A percentile compares a stretch with the other conserved stretches of the same genome.
These are phyloP conservation scores for Habrosyne pyritoides DNA, from an alignment of 2,888 invertebrate species.

Conservation along the genomic window DNA sequence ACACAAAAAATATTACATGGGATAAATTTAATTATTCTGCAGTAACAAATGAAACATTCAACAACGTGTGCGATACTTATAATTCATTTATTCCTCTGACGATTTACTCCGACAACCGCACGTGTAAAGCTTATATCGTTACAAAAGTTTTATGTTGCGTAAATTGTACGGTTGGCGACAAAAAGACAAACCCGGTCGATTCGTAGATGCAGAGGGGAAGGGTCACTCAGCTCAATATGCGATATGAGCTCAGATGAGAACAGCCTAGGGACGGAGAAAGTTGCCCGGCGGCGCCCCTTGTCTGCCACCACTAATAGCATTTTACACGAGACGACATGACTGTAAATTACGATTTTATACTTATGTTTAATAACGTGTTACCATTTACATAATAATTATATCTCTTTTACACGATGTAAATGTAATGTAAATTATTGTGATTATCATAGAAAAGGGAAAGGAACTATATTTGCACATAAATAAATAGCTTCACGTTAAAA, in stretches of 20 bases:
- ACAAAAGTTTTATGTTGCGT: background rate
- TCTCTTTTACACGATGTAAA: background rate
- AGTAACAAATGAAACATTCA: background rate
- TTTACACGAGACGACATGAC: constrained; percentile 6
- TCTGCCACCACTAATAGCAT: background rate
- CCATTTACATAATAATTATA: background rate
- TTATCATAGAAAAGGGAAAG: too few species aligned
- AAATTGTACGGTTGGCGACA: background rate
- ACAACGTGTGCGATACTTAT: background rate
- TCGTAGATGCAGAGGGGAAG: constrained; percentile 12
- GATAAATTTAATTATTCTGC: background rate
- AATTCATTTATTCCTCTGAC: background rate
- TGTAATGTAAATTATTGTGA: too few species aligned
- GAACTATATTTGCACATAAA: too few species aligned
- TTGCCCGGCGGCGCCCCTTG: background rate
- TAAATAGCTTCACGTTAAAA: too few species aligned
- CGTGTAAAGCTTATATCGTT: background rate
- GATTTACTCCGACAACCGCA: background rate
- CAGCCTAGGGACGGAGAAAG: constrained; percentile 1
- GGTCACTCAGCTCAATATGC: constrained; percentile 12
- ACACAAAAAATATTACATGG: background rate
- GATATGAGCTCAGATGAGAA: constrained; percentile 6
- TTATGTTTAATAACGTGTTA: constrained; percentile 14
- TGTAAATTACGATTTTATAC: constrained; percentile 27
- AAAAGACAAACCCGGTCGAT: background rate